Evolutionary conservation across 2,113 vertebrate genomes (phyloP).

Genomic region (Plestiodon gilberti): DNA sequence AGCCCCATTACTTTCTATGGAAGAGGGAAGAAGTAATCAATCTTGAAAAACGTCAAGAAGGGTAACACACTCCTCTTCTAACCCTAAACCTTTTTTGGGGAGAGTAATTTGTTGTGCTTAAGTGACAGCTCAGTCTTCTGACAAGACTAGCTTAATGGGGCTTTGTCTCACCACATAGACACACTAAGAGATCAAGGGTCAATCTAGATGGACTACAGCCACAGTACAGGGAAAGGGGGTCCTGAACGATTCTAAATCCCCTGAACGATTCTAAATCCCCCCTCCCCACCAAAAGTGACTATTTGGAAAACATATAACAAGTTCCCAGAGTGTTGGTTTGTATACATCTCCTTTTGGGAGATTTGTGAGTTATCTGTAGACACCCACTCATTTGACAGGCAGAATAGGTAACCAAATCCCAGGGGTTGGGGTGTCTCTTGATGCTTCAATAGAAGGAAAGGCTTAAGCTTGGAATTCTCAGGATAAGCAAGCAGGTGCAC

Average conservation of each 20-base stretch:
- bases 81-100: background rate
- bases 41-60: background rate
- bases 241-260: too few relatives aligned
- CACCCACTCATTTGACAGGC: background rate
- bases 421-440: background rate
- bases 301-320: too few relatives aligned
- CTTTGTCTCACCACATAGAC: background rate
- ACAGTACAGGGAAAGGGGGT: too few relatives aligned
- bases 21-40: background rate
- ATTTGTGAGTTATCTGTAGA: background rate
- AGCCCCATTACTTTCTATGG: background rate
- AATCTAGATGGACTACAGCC: too few relatives aligned
- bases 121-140: background rate
- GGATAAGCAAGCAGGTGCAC: too few relatives aligned
- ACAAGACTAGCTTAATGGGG: background rate
- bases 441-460: background rate
- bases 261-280: too few relatives aligned
- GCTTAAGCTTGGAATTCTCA: too few relatives aligned
- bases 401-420: background rate
- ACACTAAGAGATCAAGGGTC: too few relatives aligned
- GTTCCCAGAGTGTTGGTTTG: background rate
- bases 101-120: background rate
- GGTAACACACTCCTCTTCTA: background rate
- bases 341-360: background rate
- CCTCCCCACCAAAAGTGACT: too few relatives aligned